phyloP scores from a whole-genome alignment of 2,888 invertebrate genomes.

The Nyleta sp. region DNA sequence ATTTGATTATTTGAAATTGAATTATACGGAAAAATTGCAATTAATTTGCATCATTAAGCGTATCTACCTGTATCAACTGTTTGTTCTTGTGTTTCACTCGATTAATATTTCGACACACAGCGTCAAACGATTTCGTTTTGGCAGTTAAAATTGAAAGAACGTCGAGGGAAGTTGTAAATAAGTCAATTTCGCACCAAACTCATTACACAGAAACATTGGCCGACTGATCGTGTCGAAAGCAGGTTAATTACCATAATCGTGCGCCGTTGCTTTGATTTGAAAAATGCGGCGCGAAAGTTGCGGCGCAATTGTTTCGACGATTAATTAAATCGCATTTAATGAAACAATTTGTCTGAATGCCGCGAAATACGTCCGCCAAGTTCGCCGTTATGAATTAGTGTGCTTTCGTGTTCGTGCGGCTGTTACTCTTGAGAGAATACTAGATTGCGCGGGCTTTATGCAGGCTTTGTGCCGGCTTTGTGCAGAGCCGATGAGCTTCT shows the following conservation, averaged over 20 bases:
- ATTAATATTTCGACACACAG: too few relatives aligned
- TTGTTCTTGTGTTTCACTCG: too few relatives aligned
- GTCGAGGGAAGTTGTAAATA: background rate
- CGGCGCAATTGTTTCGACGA: background rate
- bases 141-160: conserved; percentile 1
- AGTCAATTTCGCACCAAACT: background rate
- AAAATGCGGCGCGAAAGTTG: background rate
- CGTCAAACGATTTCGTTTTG: background rate
- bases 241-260: conserved; percentile 18
- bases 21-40: too few relatives aligned
- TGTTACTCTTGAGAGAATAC: conserved; percentile 46
- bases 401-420: conserved; percentile 10
- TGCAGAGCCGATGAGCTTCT: conserved; percentile 53
- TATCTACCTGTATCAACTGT: too few relatives aligned
- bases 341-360: conserved; percentile 33
- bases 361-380: conserved; percentile 13
- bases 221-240: background rate
- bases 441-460: conserved; percentile 50
- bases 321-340: conserved; percentile 6
- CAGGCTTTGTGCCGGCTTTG: conserved; percentile 49
- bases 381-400: conserved; percentile 36
- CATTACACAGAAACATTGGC: background rate
- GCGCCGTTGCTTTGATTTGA: conserved; percentile 8
- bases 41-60: too few relatives aligned
- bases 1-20: too few relatives aligned